Evolutionary conservation across 2,888 invertebrate genomes (phyloP), one percentile per base, ranked within the genome.

Genomic region (Tenthredo scrophulariae): DNA sequence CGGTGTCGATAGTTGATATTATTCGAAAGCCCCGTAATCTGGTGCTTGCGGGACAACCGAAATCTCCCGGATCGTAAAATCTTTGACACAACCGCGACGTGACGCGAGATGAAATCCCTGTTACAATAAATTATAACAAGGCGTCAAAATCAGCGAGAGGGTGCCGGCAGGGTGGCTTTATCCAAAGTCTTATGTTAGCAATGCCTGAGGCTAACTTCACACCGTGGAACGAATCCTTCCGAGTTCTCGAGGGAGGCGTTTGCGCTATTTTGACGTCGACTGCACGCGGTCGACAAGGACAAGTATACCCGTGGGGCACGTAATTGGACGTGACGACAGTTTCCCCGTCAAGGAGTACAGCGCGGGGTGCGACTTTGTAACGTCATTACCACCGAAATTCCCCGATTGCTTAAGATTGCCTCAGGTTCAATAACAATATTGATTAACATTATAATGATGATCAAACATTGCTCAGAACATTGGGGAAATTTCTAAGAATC

Each of bases 401-500:
- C 43, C 26, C 65, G 84, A 58, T 72, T 74, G 58, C 70, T 58
- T 54, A 72, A 54, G 67, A 62, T 50, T 58, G 74, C 70, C 58
- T 70, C 58, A 22, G 46, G 15, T 50, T 74, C 26, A 29, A 84
- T 72, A 83, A 84, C 29, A 74, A 72, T 58, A 37, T 74, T 74
- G 84, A 85, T 85, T 46, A 84, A 43, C 40, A 84, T 37, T 58
- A 54, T 50, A 84, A 85, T 85, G 84, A 85, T 85, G 22, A 83
- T 62, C 18, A 26, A 74, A 43, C n/a, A 40, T 62, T 13, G 62
- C 62, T 22, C 10, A 26, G 4, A 62, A 62, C 62, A 4, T 62
- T 26, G 0, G 10, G 13, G 37, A 72, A 33, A 37, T 72, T 33
- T n/a, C 40, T 9, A 72, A 72, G 37, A 37, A n/a, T 40, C 29